phyloP scores from a whole-genome alignment of 2,888 invertebrate species.

The Hirtodrosophila duncani region DNA sequence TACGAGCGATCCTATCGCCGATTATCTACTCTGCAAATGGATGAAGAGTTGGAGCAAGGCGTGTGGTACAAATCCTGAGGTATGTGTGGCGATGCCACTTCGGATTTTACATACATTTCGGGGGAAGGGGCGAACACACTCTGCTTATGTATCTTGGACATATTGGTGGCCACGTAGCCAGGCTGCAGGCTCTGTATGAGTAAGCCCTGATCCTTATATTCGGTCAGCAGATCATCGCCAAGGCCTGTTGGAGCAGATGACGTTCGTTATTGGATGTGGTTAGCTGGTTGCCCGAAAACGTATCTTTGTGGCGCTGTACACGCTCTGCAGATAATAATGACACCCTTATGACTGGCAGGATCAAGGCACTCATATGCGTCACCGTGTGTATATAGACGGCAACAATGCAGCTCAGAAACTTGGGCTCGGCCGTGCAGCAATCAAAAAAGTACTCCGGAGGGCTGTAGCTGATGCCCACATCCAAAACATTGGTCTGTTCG shows the following conservation, averaged over 20 bases:
- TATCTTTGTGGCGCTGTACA: constrained; percentile 94
- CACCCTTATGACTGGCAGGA: constrained; percentile 92
- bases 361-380: constrained; percentile 89
- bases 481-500: constrained; percentile 84
- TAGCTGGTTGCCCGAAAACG: neutral
- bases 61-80: constrained; percentile 85
- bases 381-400: constrained; percentile 89
- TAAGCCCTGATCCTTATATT: constrained; percentile 86
- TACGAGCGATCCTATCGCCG: constrained; percentile 71
- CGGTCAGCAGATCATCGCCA: constrained; percentile 86
- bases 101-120: constrained; percentile 84
- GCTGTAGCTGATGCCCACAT: constrained; percentile 91
- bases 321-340: constrained; percentile 89
- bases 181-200: constrained; percentile 90
- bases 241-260: constrained; percentile 80
- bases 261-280: too few species aligned
- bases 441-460: constrained; percentile 90
- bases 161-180: constrained; percentile 94
- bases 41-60: constrained; percentile 68
- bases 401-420: constrained; percentile 83
- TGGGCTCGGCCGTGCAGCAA: constrained; percentile 80
- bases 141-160: constrained; percentile 88
- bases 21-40: constrained; percentile 51
- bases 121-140: constrained; percentile 88
- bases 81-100: constrained; percentile 85